These are phyloP conservation scores for Numenius arquata DNA, from an alignment of 2,113 vertebrate genomes.

Conservation along the genomic window DNA sequence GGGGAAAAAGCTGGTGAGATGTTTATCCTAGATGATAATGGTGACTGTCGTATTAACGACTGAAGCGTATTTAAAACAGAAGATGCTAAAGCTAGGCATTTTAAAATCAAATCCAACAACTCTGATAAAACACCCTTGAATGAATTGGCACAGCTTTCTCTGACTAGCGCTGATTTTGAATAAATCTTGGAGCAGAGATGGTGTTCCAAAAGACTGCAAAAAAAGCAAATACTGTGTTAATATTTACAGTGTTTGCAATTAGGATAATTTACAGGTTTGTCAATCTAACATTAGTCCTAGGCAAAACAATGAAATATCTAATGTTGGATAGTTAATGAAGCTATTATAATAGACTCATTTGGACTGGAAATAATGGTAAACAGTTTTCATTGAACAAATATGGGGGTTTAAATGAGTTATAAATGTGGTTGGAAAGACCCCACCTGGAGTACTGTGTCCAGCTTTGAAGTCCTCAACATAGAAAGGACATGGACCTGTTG, in stretches of 20 bases:
- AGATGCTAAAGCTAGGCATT: neutral
- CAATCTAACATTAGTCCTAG: neutral
- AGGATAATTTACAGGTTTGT: constrained; percentile 33
- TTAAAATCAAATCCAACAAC: neutral
- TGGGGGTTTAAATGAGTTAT: neutral
- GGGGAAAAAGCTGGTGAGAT: neutral
- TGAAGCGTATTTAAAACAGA: neutral
- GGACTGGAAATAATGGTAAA: neutral
- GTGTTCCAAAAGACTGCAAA: neutral
- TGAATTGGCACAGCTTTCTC: neutral
- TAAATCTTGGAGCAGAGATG: neutral
- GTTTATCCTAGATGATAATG: neutral
- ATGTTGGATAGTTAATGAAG: neutral
- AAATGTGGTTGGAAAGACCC: neutral
- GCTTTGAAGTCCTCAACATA: too few species aligned
- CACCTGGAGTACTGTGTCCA: too few species aligned
- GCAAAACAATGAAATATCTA: neutral
- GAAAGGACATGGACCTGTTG: too few species aligned
- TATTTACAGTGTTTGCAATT: constrained; percentile 10
- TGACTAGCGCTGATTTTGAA: neutral
- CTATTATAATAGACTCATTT: neutral
- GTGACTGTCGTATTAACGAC: neutral
- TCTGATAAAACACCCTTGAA: neutral
- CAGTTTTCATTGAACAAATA: neutral
- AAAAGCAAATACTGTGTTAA: constrained; percentile 15